A percentile compares a stretch with the other conserved stretches of the same genome.
These are phyloP conservation scores for Bimastos eiseni DNA, from an alignment of 2,888 invertebrate species.

Conservation along the genomic window DNA sequence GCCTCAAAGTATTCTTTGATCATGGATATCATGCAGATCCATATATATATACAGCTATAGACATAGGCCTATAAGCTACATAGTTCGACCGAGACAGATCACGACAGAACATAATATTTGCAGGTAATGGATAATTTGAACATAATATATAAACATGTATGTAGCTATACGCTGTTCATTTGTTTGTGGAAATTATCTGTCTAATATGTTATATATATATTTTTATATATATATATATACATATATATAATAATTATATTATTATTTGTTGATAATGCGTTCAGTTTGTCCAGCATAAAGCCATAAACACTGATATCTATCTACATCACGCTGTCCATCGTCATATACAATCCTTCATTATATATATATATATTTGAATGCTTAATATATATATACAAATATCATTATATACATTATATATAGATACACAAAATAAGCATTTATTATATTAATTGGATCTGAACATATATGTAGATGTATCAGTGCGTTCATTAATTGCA, in stretches of 20 bases:
- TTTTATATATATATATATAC: no score
- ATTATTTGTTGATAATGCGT: neutral
- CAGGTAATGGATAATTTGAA: neutral
- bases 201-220: neutral
- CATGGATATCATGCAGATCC: neutral
- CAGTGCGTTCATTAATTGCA: no score
- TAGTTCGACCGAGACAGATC: neutral
- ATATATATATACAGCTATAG: neutral
- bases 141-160: neutral
- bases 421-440: neutral
- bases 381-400: neutral
- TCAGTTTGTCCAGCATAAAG: neutral
- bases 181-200: constrained; percentile 1
- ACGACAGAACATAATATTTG: no score
- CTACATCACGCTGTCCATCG: neutral
- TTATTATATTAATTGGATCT: neutral
- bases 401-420: neutral
- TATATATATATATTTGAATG: neutral
- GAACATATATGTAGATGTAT: neutral
- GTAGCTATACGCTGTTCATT: neutral
- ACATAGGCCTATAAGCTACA: neutral
- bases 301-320: no score
- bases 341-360: no score
- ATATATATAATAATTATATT: no score
- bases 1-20: neutral